A percentile compares a stretch with the other conserved stretches of the same genome.
Evolutionary conservation across 2,888 invertebrate genomes (phyloP).

Genomic region (Drosophila peninsularis): DNA sequence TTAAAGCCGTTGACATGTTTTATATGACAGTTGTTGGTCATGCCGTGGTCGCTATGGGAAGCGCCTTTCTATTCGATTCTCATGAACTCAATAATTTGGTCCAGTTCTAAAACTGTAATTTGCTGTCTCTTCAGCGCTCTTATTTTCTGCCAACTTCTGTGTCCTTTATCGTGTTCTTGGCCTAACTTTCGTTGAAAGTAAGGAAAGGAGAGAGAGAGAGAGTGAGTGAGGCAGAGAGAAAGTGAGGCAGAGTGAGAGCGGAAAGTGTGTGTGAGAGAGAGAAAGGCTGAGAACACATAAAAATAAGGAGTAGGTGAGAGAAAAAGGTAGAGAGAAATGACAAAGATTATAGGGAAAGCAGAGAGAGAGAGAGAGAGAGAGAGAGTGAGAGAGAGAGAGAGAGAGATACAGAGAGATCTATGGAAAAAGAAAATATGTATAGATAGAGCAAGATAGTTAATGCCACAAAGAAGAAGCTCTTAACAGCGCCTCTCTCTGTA

Average conservation of each 20-base stretch:
- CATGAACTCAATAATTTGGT: neutral
- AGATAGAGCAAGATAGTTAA: too few relatives aligned
- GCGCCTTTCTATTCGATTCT: constrained; percentile 8
- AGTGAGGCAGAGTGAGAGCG: neutral
- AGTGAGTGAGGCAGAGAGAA: neutral
- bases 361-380: neutral
- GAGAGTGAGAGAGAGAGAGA: neutral
- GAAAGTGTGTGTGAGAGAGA: neutral
- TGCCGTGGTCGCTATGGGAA: neutral
- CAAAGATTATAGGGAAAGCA: too few relatives aligned
- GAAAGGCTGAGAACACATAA: neutral
- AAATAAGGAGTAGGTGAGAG: neutral
- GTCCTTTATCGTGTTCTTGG: neutral
- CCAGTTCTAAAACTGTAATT: neutral
- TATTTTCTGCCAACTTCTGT: neutral
- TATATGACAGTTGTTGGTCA: neutral
- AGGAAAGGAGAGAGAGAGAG: neutral
- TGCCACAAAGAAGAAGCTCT: neutral
- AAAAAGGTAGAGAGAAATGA: too few relatives aligned
- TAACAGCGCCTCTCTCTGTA: too few relatives aligned
- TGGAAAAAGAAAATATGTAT: too few relatives aligned
- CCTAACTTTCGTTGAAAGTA: neutral
- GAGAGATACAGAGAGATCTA: neutral
- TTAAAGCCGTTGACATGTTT: constrained; percentile 8
- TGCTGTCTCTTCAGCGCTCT: neutral